Base-by-base conservation (phyloP, 1,140 invertebrate genomes). In the Psix sp. region DNA sequence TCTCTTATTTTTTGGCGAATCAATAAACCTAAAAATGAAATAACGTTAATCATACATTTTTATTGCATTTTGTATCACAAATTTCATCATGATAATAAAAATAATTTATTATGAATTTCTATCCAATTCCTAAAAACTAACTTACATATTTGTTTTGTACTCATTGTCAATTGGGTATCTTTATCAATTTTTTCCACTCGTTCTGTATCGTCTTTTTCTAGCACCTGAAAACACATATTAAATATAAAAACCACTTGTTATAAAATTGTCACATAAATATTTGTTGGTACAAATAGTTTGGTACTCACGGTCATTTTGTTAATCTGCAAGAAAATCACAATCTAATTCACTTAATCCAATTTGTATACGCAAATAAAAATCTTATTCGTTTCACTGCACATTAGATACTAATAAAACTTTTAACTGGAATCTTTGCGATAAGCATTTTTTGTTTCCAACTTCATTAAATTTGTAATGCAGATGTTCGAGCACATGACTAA, bases 251-350 rank as follows among this genome's bases (percentile, higher is more conserved):
- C 26, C 14, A 26, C n/a, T 31, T 1, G 2, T 3, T 35, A 13
- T 7, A 14, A 31, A 20, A 20, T 20, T 20, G n/a, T 10, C 16
- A n/a, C 20, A 18, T 1, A 18, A 18, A 24, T 24, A 5, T 51
- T 24, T 18, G 2, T 11, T 38, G 10, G 6, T 36, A 20, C 9
- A 20, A 48, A 31, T 31, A n/a, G 17, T 21, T 21, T 20, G 17
- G 6, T 24, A 42, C 40, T 57, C 40, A 57, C 54, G 7, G 54
- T 57, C 54, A 59, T 59, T 36, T 59, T 31, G 17, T 36, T 36
- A 3, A n/a, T 17, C 2, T 13, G n/a, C 3, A 33, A 6, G 5
- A 6, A 33, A 33, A 33, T 13, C 21, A 24, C 21, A 24, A 24
- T 4, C 21, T 4, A 24, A 24, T 7, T 7, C 3, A 7, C 21